Base-by-base conservation (phyloP, 2,888 invertebrate species). In the Polydrusus cervinus region DNA sequence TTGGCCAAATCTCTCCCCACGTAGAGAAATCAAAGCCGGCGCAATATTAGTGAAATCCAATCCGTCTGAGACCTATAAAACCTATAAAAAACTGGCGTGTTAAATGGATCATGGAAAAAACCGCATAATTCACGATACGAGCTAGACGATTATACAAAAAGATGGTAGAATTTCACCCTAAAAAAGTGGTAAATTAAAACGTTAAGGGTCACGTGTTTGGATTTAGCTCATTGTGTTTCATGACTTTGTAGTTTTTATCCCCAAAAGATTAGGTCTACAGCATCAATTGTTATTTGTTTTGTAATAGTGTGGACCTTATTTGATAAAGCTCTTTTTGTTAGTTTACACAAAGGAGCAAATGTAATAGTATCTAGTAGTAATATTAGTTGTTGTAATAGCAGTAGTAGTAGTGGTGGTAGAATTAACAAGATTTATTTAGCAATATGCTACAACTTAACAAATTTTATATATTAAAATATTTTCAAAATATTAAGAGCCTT, bases 91-190 rank as follows among this genome's bases (percentile, higher is more conserved):
- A 65, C 66, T 73, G 76, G 81, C 82, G 83, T 85, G 86, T 85
- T 86, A 86, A 87, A 87, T 86, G 86, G 86, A 83, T 85, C 85
- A 86, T 86, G 82, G 83, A 83, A 83, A 78, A 84, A 85, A 85
- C 84, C 84, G 78, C 85, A 85, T 85, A 86, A 86, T 86, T 83
- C 81, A 83, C 82, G 85, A 70, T 61, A 60, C 62, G 34, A 60
- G 18, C 67, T 43, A 60, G 85, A 84, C 84, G 85, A 86, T 85
- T 85, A 81, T 78, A 77, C 79, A 81, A 82, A 83, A 83, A 82
- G 79, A 81, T 80, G 79, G 79, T 68, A 71, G 77, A 57, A 69
- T 78, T 84, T 83, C 85, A 84, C 85, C 85, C 85, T 79, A 76
- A 70, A 76, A 84, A 84, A 83, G 83, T 80, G 82, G 79, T 80